Evolutionary conservation across 1,140 invertebrate genomes (phyloP).

Genomic region (Apis dorsata): DNA sequence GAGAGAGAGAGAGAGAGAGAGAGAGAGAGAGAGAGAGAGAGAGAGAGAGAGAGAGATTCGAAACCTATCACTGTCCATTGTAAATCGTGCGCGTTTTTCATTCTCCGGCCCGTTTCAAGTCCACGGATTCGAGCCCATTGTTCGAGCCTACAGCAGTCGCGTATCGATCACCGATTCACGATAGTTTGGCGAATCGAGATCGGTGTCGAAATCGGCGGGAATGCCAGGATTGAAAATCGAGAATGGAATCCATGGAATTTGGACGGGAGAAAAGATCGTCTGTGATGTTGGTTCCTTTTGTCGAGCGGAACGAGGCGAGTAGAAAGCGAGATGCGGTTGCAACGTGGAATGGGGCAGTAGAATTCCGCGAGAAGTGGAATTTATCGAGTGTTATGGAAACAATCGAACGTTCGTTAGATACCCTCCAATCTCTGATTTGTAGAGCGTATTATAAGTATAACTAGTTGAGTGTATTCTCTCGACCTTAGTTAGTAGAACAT

Average conservation of each 20-base stretch:
- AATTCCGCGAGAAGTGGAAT: not conserved
- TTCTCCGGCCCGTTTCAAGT: not conserved
- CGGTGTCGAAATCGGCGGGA: not conserved
- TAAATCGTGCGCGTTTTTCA: constrained; percentile 5
- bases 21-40: not conserved
- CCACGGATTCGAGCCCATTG: constrained; percentile 2
- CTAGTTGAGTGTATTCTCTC: no score
- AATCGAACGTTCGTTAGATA: not conserved
- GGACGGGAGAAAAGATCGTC: not conserved
- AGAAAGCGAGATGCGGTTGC: not conserved
- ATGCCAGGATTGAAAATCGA: not conserved
- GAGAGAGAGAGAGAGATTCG: not conserved
- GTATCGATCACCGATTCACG: constrained; percentile 1
- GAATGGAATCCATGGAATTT: not conserved
- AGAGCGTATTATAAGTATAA: no score
- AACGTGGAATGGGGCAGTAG: not conserved
- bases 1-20: no score
- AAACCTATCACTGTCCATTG: not conserved
- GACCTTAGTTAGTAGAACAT: no score
- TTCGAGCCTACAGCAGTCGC: not conserved
- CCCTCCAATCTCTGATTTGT: not conserved
- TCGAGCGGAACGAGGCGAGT: constrained; percentile 3
- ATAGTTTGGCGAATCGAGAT: not conserved
- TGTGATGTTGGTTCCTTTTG: constrained; percentile 14
- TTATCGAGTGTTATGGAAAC: not conserved